phyloP scores from a whole-genome alignment of 2,888 invertebrate species.

The Anthophora plumipes region DNA sequence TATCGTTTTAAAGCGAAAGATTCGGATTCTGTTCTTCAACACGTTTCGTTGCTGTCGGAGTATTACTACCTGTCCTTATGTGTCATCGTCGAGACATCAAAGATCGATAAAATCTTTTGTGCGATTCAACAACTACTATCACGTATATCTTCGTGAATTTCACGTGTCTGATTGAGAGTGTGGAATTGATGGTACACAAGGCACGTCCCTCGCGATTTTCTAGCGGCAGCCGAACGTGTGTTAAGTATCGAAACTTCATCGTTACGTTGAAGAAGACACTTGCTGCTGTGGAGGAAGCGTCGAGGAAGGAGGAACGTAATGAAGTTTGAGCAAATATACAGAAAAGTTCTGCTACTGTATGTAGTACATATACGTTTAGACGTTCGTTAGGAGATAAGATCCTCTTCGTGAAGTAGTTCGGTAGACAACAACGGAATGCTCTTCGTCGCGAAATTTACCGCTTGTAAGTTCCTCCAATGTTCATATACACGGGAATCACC shows the following conservation, averaged over 20 bases:
- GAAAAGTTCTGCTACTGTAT: constrained; percentile 2
- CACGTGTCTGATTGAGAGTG: no score
- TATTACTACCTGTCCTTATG: no score
- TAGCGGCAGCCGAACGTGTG: neutral
- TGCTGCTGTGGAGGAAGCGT: no score
- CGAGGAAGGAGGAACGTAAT: no score
- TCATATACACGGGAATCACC: constrained; percentile 3
- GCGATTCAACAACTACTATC: no score
- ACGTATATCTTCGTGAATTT: no score
- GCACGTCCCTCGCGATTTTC: no score
- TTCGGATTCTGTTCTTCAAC: neutral
- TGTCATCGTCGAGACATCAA: no score
- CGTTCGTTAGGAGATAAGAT: constrained; percentile 36
- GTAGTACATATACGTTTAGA: neutral
- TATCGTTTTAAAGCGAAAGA: neutral
- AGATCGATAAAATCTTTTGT: no score
- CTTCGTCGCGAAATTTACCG: neutral
- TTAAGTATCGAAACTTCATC: neutral
- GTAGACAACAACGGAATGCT: neutral
- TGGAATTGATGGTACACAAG: no score
- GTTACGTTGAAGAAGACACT: neutral
- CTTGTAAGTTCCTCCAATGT: constrained; percentile 5
- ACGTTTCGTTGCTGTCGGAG: no score
- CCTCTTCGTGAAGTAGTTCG: constrained; percentile 10
- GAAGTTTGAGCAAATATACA: neutral